Evolutionary conservation across 1,140 invertebrate genomes (phyloP).

Genomic region (Gonatopus flavifemur): DNA sequence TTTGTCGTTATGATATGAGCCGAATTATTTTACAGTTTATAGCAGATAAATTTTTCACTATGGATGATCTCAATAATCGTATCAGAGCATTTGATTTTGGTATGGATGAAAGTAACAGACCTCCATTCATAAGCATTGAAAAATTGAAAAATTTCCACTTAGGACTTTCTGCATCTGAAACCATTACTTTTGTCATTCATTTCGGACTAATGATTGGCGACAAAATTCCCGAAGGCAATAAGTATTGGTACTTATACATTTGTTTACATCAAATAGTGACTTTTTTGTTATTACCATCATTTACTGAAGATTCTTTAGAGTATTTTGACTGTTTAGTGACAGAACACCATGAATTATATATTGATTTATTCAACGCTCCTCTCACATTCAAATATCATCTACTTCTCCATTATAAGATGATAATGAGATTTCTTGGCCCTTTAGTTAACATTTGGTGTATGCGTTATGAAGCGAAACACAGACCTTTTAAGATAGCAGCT

Average conservation of each 20-base stretch:
- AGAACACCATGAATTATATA: conserved; percentile 24
- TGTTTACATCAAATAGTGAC: conserved; percentile 6
- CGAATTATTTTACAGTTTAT: conserved; percentile 12
- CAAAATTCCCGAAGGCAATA: conserved; percentile 5
- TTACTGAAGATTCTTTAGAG: neutral
- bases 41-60: conserved; percentile 10
- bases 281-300: neutral
- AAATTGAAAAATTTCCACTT: conserved; percentile 1
- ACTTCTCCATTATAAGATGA: conserved; percentile 31
- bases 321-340: conserved; percentile 18
- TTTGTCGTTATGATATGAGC: conserved; percentile 8
- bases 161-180: neutral
- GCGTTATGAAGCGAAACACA: conserved; percentile 29
- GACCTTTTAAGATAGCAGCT: conserved; percentile 17
- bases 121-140: conserved; percentile 1
- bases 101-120: conserved; percentile 6
- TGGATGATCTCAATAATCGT: too few relatives aligned
- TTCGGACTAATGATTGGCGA: conserved; percentile 9
- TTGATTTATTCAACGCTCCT: conserved; percentile 14
- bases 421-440: conserved; percentile 24
- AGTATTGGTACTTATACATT: conserved; percentile 3
- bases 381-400: conserved; percentile 34
- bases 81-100: conserved; percentile 16
- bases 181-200: conserved; percentile 12
- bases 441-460: conserved; percentile 33